Conservation (phyloP, 2,113 vertebrate species). For the Hirundichthys speculiger region DNA sequence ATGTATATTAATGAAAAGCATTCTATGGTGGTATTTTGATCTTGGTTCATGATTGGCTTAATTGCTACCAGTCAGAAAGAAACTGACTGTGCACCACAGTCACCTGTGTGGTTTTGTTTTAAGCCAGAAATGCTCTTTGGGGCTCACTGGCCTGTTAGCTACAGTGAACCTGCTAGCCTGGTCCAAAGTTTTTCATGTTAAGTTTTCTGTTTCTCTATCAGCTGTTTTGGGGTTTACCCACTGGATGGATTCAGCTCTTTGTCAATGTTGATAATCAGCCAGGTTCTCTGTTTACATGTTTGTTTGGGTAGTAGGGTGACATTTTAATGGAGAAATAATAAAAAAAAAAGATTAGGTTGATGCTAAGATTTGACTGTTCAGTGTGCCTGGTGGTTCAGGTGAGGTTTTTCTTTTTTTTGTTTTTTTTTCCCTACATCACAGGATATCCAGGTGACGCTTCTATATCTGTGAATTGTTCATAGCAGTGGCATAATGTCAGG, state of each 20-base stretch:
- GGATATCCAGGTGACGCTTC: slow-evolving; percentile 74
- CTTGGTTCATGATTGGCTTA: slow-evolving; percentile 59
- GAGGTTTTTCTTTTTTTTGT: slow-evolving; percentile 66
- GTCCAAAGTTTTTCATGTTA: slow-evolving; percentile 70
- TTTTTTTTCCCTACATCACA: slow-evolving; percentile 45
- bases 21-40: slow-evolving; percentile 67
- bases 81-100: slow-evolving; percentile 40
- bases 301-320: slow-evolving; percentile 50
- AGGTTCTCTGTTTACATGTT: slow-evolving; percentile 80
- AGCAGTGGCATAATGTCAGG: slow-evolving; percentile 60
- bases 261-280: slow-evolving; percentile 73
- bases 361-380: slow-evolving; percentile 59
- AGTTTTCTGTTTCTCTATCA: slow-evolving; percentile 44
- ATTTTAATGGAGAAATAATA: slow-evolving; percentile 7
- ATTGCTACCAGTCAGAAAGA: neutral
- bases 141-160: slow-evolving; percentile 55
- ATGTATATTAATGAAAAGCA: slow-evolving; percentile 69
- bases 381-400: slow-evolving; percentile 47
- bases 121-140: slow-evolving; percentile 53
- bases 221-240: slow-evolving; percentile 33
- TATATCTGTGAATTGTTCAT: slow-evolving; percentile 73
- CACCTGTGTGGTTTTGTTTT: slow-evolving; percentile 64
- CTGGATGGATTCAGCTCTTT: slow-evolving; percentile 59
- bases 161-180: slow-evolving; percentile 54
- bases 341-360: slow-evolving; percentile 14